These are phyloP conservation scores for Aphidius gifuensis DNA, from an alignment of 1,140 invertebrate species.

Conservation along the genomic window DNA sequence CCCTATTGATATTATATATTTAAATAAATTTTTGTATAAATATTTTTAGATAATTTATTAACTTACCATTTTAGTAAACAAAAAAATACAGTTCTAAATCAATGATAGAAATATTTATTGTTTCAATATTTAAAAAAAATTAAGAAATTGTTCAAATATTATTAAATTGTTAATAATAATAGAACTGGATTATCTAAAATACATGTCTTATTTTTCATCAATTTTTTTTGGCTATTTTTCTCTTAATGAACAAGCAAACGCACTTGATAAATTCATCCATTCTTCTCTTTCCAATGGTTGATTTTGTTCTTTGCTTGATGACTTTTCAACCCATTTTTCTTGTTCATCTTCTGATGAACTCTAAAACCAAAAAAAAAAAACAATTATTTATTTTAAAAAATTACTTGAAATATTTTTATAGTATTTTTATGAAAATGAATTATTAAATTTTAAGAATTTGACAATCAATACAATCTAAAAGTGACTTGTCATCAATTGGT, in stretches of 20 bases:
- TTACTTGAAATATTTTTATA: slow-evolving; percentile 4
- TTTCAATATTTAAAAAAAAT: too few species aligned
- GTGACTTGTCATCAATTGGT: too few species aligned
- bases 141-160: too few species aligned
- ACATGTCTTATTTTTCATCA: slow-evolving; percentile 57
- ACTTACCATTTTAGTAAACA: too few species aligned
- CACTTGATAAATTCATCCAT: slow-evolving; percentile 53
- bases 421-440: too few species aligned
- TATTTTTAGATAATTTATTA: slow-evolving; percentile 11
- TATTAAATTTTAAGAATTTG: too few species aligned
- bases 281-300: slow-evolving; percentile 46
- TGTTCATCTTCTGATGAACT: slow-evolving; percentile 30
- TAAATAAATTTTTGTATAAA: slow-evolving; percentile 21
- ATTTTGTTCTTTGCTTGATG: slow-evolving; percentile 30
- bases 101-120: too few species aligned
- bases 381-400: slow-evolving; percentile 4
- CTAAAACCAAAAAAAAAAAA: slow-evolving; percentile 13
- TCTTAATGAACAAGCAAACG: slow-evolving; percentile 45
- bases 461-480: too few species aligned
- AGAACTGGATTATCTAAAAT: slow-evolving; percentile 64
- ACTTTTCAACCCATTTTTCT: slow-evolving; percentile 57
- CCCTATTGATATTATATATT: slow-evolving; percentile 56
- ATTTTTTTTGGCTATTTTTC: slow-evolving; percentile 45
- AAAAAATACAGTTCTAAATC: too few species aligned
- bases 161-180: too few species aligned